These are phyloP conservation scores for Thyatira batis DNA, from an alignment of 2,888 invertebrate genomes.

Conservation along the genomic window DNA sequence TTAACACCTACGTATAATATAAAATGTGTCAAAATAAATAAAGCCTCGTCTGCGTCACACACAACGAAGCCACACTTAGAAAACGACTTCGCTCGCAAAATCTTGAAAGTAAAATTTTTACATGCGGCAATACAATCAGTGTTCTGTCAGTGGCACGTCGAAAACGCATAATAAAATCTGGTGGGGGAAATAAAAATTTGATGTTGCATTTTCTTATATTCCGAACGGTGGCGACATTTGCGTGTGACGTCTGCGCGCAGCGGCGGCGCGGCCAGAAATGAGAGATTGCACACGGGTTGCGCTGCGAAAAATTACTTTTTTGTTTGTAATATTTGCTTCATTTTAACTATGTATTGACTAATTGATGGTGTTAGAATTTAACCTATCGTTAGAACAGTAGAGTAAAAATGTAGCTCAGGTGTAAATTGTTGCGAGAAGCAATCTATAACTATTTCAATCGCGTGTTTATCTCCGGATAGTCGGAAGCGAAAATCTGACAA, in stretches of 20 bases:
- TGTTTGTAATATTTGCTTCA: background rate
- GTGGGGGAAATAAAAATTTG: constrained; percentile 57
- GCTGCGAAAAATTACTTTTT: background rate
- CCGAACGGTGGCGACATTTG: constrained; percentile 47
- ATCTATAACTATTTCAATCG: too few species aligned
- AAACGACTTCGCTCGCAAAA: background rate
- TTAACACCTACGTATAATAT: background rate
- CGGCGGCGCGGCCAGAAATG: constrained; percentile 43
- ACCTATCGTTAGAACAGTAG: too few species aligned
- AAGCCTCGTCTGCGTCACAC: background rate
- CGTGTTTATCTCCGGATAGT: too few species aligned
- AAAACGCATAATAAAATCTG: constrained; percentile 61
- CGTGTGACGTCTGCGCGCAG: constrained; percentile 52
- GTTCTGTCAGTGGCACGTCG: constrained; percentile 58
- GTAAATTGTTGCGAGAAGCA: too few species aligned
- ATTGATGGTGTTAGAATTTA: too few species aligned
- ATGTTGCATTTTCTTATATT: constrained; percentile 60
- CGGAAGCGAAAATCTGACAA: too few species aligned
- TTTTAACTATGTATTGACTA: background rate
- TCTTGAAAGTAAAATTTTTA: constrained; percentile 43
- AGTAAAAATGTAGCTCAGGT: too few species aligned
- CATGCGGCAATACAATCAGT: constrained; percentile 59
- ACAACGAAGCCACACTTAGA: background rate
- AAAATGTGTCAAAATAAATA: background rate
- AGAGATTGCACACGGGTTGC: constrained; percentile 22